Percentiles rank a stretch among this genome's conserved stretches.
Conservation (phyloP, 2,888 invertebrate genomes). For the Xanthostigma xanthostigma region DNA sequence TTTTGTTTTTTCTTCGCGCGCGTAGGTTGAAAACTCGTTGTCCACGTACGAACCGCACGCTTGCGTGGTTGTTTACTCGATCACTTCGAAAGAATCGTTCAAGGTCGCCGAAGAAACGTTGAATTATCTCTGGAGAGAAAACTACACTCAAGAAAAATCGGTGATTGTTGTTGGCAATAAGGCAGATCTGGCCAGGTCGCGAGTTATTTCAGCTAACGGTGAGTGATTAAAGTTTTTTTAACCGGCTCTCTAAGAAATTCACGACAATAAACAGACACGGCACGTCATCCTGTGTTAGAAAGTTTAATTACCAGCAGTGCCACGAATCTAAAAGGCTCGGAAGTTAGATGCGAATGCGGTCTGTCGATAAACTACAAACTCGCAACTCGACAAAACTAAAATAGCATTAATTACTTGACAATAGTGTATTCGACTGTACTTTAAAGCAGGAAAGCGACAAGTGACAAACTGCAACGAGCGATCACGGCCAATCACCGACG, state of each 20-base stretch:
- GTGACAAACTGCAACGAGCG: too few species aligned
- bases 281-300: not conserved
- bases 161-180: constrained; percentile 90
- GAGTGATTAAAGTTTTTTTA: constrained; percentile 20
- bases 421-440: too few species aligned
- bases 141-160: constrained; percentile 66
- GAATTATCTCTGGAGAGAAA: constrained; percentile 71
- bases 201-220: constrained; percentile 76
- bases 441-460: too few species aligned
- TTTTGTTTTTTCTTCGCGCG: constrained; percentile 10
- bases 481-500: too few species aligned
- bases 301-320: not conserved
- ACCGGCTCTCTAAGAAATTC: not conserved
- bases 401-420: too few species aligned
- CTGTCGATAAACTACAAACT: too few species aligned
- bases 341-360: too few species aligned
- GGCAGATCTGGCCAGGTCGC: constrained; percentile 76
- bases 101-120: constrained; percentile 71
- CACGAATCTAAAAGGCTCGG: too few species aligned
- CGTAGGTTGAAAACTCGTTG: constrained; percentile 71
- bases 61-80: constrained; percentile 81
- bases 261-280: not conserved
- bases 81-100: constrained; percentile 73
- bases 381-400: too few species aligned
- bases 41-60: constrained; percentile 87